Conservation (phyloP, 2,888 invertebrate genomes). For the Archips xylosteana region DNA sequence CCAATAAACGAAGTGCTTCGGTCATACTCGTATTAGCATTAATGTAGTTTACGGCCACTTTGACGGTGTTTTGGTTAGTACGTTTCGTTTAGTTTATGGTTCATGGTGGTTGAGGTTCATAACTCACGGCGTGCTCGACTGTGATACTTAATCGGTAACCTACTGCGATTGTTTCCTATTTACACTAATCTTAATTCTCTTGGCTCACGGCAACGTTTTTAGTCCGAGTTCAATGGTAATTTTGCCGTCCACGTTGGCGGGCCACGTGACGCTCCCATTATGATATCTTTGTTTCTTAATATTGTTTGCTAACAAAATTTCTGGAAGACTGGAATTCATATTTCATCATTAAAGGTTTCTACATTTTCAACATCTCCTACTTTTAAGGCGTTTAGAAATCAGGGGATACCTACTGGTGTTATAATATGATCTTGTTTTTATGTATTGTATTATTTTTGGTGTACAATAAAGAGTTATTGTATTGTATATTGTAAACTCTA, state of each 20-base stretch:
- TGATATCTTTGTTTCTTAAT: background rate
- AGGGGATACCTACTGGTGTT: too few species aligned
- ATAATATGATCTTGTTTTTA: too few species aligned
- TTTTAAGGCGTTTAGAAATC: too few species aligned
- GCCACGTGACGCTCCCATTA: background rate
- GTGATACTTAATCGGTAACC: constrained; percentile 4
- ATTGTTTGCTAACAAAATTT: background rate
- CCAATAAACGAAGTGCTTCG: background rate
- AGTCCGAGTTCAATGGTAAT: constrained; percentile 12
- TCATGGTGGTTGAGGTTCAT: background rate
- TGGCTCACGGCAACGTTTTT: background rate
- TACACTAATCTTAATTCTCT: constrained; percentile 12
- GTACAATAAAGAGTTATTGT: too few species aligned
- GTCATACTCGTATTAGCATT: background rate
- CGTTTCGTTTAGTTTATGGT: background rate
- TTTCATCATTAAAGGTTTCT: too few species aligned
- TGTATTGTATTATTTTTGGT: too few species aligned
- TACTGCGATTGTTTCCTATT: constrained; percentile 16
- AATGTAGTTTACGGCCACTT: background rate
- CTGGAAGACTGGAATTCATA: too few species aligned
- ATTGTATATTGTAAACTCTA: too few species aligned
- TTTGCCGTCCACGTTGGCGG: background rate
- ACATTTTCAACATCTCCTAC: too few species aligned
- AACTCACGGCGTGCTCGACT: background rate
- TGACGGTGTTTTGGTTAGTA: background rate